Evolutionary conservation across 2,888 invertebrate species (phyloP), one percentile per base, ranked within the genome.

Genomic region (Nephrotoma appendiculata): DNA sequence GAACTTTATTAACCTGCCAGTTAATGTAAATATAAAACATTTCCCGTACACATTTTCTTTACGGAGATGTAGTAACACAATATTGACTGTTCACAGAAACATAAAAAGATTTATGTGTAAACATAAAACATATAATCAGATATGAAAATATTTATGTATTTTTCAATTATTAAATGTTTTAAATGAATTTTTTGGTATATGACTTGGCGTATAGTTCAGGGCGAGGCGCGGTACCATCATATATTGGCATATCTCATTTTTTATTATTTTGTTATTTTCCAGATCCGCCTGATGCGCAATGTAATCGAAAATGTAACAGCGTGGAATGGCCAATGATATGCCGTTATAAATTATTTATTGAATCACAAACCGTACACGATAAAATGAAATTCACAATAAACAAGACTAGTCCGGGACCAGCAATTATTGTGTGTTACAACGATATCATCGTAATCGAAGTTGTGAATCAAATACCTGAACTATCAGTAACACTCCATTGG

Each of bases 361-460:
- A 85, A 85, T 86, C 44, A 4, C 85, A 45, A 11, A 86, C 41
- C 41, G 6, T 19, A 48, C 19, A 45, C 2, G 41, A 86, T 57
- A 41, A 57, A 57, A 57, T n/a, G 1, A 15, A n/a, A 42, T 52
- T 52, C 12, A 44, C 44, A 41, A 86, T 92, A 93, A 83, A 83
- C 48, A 19, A 83, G 11, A 91, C 89, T 89, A 90, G 96, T 31
- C 96, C 96, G 0, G 93, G 94, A 5, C 94, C 94, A 1, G 90
- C 93, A 0, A 92, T 94, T 5, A 93, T 95, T 91, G 95, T 95
- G 15, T 95, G 95, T 89, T 93, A 95, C 89, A 95, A 95, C 89
- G 96, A 96, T 90, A 94, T 95, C 86, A 92, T 96, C 5, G 94
- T 96, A 0, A 95, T 96, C 0, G 96, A 96, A 89, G 95, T 96